Evolutionary conservation across 2,113 vertebrate genomes (phyloP), one percentile per base, ranked within the genome.

Genomic region (Syrmaticus mikado): DNA sequence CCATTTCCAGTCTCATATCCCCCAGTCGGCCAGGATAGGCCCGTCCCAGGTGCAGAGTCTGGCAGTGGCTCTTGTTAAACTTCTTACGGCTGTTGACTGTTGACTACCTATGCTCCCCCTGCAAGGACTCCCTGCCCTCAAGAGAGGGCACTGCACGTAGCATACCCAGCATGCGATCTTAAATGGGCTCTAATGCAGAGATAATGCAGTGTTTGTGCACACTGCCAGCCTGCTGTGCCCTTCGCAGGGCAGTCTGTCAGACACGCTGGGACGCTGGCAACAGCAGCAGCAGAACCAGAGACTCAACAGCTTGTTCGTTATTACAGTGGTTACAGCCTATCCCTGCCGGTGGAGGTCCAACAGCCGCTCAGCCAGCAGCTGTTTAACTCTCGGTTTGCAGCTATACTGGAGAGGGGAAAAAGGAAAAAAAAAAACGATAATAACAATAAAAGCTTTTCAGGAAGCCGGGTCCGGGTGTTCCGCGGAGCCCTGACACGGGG

Each of bases 341-440:
- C 68, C 62, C 32, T 7, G 40, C 4, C 70, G 11, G 6, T 0
- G 2, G 48, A 57, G 53, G 21, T 7, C 28, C 30, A 16, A 6
- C 27, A 80, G 83, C 53, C 11, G 45, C 70, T 60, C 32, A 32
- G 2, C 10, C 80, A 72, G 57, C 30, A 78, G 38, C 82, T 8
- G 40, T 45, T 58, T 19, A 45, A 70, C 62, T 90, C 61, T 7
- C 1, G 9, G 10, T 41, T 72, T 53, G 52, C 36, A 4, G 48
- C 17, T 30, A 30, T 1, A 34, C 2, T 34, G 1, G 24, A n/a
- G 7, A 3, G 9, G 11, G 3, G 3, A 2, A 4, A 11, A 24
- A 15, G 4, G 20, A 4, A 43, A 10, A 5, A 46, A 19, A 40
- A n/a, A 6, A 5, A 8, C 2, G 5, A 19, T n/a, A 7, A 17